phyloP scores from a whole-genome alignment of 1,140 invertebrate species.

The Lasioglossum albipes region DNA sequence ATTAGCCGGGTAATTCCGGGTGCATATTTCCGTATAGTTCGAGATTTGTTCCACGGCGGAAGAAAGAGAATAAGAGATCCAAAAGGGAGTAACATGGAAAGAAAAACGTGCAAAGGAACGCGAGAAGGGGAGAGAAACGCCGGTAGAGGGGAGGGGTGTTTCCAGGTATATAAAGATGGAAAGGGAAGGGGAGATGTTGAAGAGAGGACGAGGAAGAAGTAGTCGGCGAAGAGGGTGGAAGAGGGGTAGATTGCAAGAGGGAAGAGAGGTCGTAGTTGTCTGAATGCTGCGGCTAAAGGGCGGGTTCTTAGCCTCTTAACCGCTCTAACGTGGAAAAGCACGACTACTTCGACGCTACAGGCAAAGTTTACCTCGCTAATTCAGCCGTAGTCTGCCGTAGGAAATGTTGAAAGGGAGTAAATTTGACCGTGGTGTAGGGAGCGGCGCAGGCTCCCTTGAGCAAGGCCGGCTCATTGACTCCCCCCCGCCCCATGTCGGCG shows the following conservation, averaged over 20 bases:
- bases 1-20: slow-evolving; percentile 53
- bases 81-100: neutral
- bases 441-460: neutral
- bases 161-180: too few relatives aligned
- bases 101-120: neutral
- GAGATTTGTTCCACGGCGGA: slow-evolving; percentile 15
- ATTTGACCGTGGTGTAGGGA: slow-evolving; percentile 41
- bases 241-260: neutral
- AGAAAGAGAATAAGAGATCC: neutral
- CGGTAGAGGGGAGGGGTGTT: neutral
- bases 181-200: neutral
- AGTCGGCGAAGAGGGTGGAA: neutral
- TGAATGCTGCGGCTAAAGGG: slow-evolving; percentile 59
- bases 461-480: slow-evolving; percentile 35
- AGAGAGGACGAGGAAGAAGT: neutral
- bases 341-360: slow-evolving; percentile 51
- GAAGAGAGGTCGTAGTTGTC: slow-evolving; percentile 42
- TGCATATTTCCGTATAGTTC: slow-evolving; percentile 14
- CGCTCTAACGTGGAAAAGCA: slow-evolving; percentile 56
- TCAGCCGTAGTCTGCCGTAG: slow-evolving; percentile 41
- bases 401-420: slow-evolving; percentile 50
- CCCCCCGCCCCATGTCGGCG: slow-evolving; percentile 19
- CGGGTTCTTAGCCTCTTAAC: slow-evolving; percentile 54
- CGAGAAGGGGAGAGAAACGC: neutral
- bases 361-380: slow-evolving; percentile 60